Percentiles rank a stretch among this genome's conserved stretches.
phyloP scores from a whole-genome alignment of 2,888 invertebrate species.

The Ophion obscuratus region DNA sequence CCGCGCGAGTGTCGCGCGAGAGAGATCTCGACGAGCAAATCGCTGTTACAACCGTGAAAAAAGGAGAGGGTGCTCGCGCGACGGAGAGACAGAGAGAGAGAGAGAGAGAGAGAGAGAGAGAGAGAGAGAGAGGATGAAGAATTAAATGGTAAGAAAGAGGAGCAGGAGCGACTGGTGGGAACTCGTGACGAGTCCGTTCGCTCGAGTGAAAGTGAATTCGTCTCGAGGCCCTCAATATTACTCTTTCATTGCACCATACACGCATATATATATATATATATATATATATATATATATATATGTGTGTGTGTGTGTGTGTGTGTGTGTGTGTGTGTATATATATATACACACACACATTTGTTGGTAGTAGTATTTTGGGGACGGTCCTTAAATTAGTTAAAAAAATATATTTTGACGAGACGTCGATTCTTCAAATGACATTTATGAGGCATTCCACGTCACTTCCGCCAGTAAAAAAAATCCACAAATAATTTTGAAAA shows the following conservation, averaged over 20 bases:
- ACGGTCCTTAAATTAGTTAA: no score
- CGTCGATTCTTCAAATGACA: no score
- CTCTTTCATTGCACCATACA: slow-evolving; percentile 30
- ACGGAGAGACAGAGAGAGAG: background rate
- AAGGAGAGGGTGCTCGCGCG: slow-evolving; percentile 63
- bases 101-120: slow-evolving; percentile 58
- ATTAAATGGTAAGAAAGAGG: slow-evolving; percentile 39
- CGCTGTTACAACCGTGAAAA: slow-evolving; percentile 80
- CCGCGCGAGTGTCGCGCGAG: slow-evolving; percentile 70
- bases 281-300: background rate
- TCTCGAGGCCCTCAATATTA: slow-evolving; percentile 58
- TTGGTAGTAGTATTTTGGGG: no score
- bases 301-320: no score
- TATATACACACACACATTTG: background rate
- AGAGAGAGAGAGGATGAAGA: slow-evolving; percentile 70
- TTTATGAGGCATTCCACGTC: no score
- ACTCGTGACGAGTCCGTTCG: slow-evolving; percentile 61
- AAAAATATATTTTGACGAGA: no score
- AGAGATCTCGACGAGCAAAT: slow-evolving; percentile 70
- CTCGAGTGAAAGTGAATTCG: slow-evolving; percentile 74
- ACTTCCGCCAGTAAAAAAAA: no score
- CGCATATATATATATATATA: background rate
- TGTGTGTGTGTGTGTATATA: no score
- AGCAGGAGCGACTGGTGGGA: slow-evolving; percentile 59
- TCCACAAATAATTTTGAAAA: no score